Base-by-base conservation (phyloP, 2,888 invertebrate genomes). In the Philonicus albiceps region DNA sequence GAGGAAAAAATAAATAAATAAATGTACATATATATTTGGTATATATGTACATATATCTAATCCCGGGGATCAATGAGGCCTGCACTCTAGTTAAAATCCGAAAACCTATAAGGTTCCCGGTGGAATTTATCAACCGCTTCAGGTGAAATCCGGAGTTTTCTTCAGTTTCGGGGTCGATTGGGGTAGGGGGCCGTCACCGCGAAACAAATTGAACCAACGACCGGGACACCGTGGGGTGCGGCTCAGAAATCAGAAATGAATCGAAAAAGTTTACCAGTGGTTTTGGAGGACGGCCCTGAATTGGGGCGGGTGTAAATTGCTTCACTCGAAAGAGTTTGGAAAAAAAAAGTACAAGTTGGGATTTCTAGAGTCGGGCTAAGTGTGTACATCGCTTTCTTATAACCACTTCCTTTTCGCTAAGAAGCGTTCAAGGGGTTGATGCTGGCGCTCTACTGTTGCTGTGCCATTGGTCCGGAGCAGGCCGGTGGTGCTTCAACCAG, bases 191-290 rank as follows among this genome's bases (percentile, higher is more conserved):
- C 37, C 37, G 34, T 34, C 34, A 19, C 19, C 19, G 72, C 64
- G 72, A 84, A 84, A 73, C 84, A 73, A 84, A 84, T 37, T 19
- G 19, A 34, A 37, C 78, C 31, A 74, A 16, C 19, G 27, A 74
- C 30, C 31, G 76, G 27, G 43, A 27, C 43, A 2, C 43, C 73
- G 40, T 84, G 49, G 73, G 72, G 72, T 73, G 64, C 8, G 80
- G 31, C 22, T 34, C 80, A 43, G 84, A 73, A 84, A 84, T 73
- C 84, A 84, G 73, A 73, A 84, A 73, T 64, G 73, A 73, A 84
- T 84, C 73, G 84, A 84, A 84, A 84, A 73, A 73, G 73, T 72
- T 73, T 43, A 8, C 30, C 55, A 30, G 53, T 55, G 53, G 49
- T 72, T 72, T 73, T 19, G 53, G 27, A n/a, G 81, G 16, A 73